Percentiles rank a stretch among this genome's conserved stretches.
Evolutionary conservation across 2,797 vertebrate species (phyloP).

Genomic region (Ctenosaura bakeri): DNA sequence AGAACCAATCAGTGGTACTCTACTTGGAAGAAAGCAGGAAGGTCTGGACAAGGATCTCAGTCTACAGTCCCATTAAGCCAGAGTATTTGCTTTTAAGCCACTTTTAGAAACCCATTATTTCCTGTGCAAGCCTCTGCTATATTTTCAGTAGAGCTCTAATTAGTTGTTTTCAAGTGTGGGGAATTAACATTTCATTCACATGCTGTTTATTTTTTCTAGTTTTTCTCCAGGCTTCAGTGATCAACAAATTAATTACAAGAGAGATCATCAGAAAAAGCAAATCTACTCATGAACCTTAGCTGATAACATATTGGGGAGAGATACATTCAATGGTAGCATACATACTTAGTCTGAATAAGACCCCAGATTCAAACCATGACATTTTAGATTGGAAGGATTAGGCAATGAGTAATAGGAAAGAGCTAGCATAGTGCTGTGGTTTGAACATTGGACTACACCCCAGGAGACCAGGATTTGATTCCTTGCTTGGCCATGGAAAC

Average conservation of each 20-base stretch:
- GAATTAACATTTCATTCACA: background rate
- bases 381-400: background rate
- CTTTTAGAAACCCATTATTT: background rate
- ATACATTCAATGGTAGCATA: background rate
- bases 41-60: background rate
- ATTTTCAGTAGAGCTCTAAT: background rate
- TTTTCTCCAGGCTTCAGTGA: slow-evolving; percentile 2
- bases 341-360: background rate
- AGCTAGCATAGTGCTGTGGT: too few species aligned
- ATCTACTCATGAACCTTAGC: background rate
- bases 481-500: too few species aligned
- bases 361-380: background rate
- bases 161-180: background rate
- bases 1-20: background rate
- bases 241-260: slow-evolving; percentile 3
- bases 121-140: background rate
- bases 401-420: too few species aligned
- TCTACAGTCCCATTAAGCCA: background rate
- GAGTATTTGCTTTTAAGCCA: background rate
- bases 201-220: background rate
- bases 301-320: background rate
- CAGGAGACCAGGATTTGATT: too few species aligned
- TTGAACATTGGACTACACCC: too few species aligned
- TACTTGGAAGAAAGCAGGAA: background rate
- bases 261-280: background rate